Evolutionary conservation across 2,797 vertebrate species (phyloP).

Genomic region (Acipenser ruthenus): DNA sequence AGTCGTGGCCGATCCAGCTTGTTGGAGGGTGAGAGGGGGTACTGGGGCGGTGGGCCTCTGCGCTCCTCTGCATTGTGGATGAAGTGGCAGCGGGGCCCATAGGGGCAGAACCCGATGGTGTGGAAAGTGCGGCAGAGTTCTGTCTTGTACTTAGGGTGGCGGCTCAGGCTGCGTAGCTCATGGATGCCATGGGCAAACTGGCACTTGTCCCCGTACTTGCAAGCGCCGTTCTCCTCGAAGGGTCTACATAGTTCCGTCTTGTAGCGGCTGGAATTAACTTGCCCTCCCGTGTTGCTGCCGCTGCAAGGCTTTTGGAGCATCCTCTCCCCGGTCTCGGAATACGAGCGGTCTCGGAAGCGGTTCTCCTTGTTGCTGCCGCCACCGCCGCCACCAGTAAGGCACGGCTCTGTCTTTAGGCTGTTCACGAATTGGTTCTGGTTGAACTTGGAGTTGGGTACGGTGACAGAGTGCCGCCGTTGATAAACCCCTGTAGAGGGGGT

Average conservation of each 20-base stretch:
- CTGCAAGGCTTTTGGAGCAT: slow-evolving; percentile 77
- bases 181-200: slow-evolving; percentile 87
- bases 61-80: slow-evolving; percentile 88
- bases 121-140: slow-evolving; percentile 93
- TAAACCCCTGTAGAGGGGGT: slow-evolving; percentile 74
- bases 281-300: slow-evolving; percentile 56
- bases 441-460: slow-evolving; percentile 77
- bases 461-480: slow-evolving; percentile 89
- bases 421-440: slow-evolving; percentile 90
- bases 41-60: slow-evolving; percentile 64
- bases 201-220: slow-evolving; percentile 89
- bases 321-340: slow-evolving; percentile 91
- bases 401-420: slow-evolving; percentile 79
- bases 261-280: slow-evolving; percentile 89
- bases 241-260: slow-evolving; percentile 89
- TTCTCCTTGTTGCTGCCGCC: slow-evolving; percentile 78
- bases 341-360: slow-evolving; percentile 88
- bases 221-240: slow-evolving; percentile 83
- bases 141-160: slow-evolving; percentile 89
- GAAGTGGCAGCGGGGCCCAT: slow-evolving; percentile 87
- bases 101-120: slow-evolving; percentile 91
- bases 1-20: slow-evolving; percentile 79
- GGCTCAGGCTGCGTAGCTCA: slow-evolving; percentile 82
- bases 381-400: slow-evolving; percentile 58
- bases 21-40: slow-evolving; percentile 55